Percentiles rank a stretch among this genome's conserved stretches.
Evolutionary conservation across 2,113 vertebrate species (phyloP).

Genomic region (Raja brachyura): DNA sequence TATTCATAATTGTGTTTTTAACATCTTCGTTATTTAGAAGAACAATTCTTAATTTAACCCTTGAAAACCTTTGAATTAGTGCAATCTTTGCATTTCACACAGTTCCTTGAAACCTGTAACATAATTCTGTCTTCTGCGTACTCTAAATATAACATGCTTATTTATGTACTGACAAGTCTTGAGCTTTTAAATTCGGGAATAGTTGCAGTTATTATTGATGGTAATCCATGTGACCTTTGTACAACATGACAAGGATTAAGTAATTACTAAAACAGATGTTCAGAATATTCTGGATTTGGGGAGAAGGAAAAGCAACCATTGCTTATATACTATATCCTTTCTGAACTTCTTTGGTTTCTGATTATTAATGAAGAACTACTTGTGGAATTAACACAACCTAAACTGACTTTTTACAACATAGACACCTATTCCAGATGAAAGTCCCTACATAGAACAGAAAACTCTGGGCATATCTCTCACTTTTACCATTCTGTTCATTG

Average conservation of each 20-base stretch:
- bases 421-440: neutral
- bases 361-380: neutral
- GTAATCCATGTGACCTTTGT: neutral
- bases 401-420: neutral
- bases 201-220: neutral
- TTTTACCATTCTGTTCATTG: neutral
- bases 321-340: neutral
- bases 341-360: neutral
- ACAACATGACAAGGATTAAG: neutral
- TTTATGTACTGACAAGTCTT: neutral
- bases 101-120: neutral
- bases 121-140: neutral
- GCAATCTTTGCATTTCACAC: neutral
- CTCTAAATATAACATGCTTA: neutral
- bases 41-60: neutral
- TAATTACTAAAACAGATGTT: conserved; percentile 17
- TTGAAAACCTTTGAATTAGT: neutral
- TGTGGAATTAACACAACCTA: neutral
- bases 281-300: neutral
- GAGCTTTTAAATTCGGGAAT: neutral
- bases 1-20: neutral
- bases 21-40: no score
- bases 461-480: neutral
- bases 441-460: neutral
- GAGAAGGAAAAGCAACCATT: neutral